Evolutionary conservation across 2,113 vertebrate species (phyloP), one percentile per base, ranked within the genome.

Genomic region (Ginglymostoma cirratum): DNA sequence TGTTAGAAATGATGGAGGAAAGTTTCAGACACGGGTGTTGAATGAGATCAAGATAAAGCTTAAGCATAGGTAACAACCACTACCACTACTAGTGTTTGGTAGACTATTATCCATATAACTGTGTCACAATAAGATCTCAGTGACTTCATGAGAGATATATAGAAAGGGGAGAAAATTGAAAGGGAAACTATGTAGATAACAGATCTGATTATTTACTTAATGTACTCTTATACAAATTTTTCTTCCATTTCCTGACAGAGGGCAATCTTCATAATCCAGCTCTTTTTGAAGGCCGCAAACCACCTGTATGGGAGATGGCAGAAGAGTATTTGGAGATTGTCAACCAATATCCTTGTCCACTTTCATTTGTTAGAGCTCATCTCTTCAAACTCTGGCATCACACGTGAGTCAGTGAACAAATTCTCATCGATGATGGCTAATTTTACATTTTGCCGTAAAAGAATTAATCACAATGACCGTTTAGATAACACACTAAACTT

Each of bases 301-400:
- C 99, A 0, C 97, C 98, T 0, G 98, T 99, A 95, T 99, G 99
- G 99, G 99, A 99, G 97, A 98, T 99, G 98, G 98, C 98, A 0
- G 99, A 99, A 96, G 99, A 99, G 96, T 99, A 99, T 96, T 97
- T 99, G 80, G 98, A 98, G 96, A 97, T 99, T 83, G 99, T 99
- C 76, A 97, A 96, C 96, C 97, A 97, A 96, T 96, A 98, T 96
- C 98, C 99, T 67, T 99, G 99, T 96, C 98, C 98, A 0, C 97
- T 99, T 96, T 99, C 99, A 96, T 99, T 97, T 0, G 98, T 99
- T 95, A 98, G 99, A 66, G 99, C 99, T 80, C 99, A 99, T 96
- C 98, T 99, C 97, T 99, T 99, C 97, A 99, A 99, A 97, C 98
- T 99, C 92, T 99, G 99, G 99, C 99, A 99, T 97, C 99, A 99